Conservation (phyloP, 2,888 invertebrate species). For the Therioaphis trifolii region DNA sequence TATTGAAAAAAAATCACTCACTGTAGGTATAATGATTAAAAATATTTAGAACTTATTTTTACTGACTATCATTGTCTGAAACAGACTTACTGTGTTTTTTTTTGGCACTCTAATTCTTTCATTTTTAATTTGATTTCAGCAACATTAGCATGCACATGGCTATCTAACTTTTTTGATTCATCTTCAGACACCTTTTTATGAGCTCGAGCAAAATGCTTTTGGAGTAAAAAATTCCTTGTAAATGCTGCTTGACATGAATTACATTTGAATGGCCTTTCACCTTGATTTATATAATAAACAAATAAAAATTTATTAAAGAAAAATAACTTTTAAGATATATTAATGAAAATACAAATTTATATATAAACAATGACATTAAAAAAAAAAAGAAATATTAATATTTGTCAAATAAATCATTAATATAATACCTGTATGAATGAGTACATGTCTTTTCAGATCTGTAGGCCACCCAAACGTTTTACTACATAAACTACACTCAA, state of each 20-base stretch:
- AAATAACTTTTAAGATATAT: neutral
- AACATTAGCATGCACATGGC: constrained; percentile 60
- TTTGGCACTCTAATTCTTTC: constrained; percentile 62
- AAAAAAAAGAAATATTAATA: neutral
- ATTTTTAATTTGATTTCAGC: constrained; percentile 64
- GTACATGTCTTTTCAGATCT: constrained; percentile 69
- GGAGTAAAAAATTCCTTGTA: constrained; percentile 69
- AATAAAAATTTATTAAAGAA: constrained; percentile 7
- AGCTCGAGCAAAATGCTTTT: constrained; percentile 69
- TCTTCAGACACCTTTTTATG: constrained; percentile 66
- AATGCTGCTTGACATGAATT: constrained; percentile 68
- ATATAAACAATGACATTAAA: too few relatives aligned
- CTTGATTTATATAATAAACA: constrained; percentile 18
- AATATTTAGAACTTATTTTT: constrained; percentile 12
- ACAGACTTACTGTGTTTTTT: constrained; percentile 32
- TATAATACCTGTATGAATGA: constrained; percentile 69
- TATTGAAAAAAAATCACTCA: neutral
- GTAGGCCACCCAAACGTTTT: constrained; percentile 70
- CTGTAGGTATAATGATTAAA: neutral
- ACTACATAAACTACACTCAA: constrained; percentile 68
- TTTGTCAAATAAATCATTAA: neutral
- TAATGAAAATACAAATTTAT: too few relatives aligned
- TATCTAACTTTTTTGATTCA: constrained; percentile 62
- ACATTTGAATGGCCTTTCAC: constrained; percentile 69
- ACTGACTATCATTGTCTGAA: constrained; percentile 22